Evolutionary conservation across 30 jellyfish, hydroid and myxozoan genomes (phyloP).

Genomic region (Turritopsis dohrnii): DNA sequence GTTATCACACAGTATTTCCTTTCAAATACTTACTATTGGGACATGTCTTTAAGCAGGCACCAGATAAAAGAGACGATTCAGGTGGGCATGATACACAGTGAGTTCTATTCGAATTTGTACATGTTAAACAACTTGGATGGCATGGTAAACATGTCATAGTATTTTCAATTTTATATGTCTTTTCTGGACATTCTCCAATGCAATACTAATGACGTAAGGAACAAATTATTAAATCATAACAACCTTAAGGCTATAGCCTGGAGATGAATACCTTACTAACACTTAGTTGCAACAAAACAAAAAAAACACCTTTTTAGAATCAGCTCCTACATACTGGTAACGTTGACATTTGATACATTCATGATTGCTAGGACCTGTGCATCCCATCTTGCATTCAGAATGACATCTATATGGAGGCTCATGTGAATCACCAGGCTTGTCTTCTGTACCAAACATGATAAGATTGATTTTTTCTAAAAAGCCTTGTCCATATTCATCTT

Average conservation of each 20-base stretch:
- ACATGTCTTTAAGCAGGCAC: slow-evolving; percentile 56
- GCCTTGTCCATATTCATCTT: slow-evolving; percentile 56
- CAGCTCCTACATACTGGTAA: slow-evolving; percentile 25
- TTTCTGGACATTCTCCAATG: slow-evolving; percentile 65
- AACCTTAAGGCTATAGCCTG: not conserved
- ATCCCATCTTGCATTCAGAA: slow-evolving; percentile 61
- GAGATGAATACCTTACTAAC: not conserved
- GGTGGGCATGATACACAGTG: slow-evolving; percentile 67
- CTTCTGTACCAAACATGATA: slow-evolving; percentile 73
- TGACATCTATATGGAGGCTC: slow-evolving; percentile 51
- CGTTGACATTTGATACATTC: slow-evolving; percentile 71
- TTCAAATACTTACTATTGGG: slow-evolving; percentile 51
- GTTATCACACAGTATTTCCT: too few species aligned
- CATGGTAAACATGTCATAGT: slow-evolving; percentile 56
- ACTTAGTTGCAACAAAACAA: not conserved
- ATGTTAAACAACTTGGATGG: slow-evolving; percentile 63
- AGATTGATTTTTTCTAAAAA: slow-evolving; percentile 62
- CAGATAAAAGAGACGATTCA: slow-evolving; percentile 33
- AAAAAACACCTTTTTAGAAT: slow-evolving; percentile 45
- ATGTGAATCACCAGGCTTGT: slow-evolving; percentile 55
- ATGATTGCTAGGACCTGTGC: slow-evolving; percentile 74
- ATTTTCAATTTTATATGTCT: slow-evolving; percentile 42
- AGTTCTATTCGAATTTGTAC: slow-evolving; percentile 43
- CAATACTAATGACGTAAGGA: slow-evolving; percentile 53
- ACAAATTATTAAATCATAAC: not conserved